Conservation (phyloP, 2,888 invertebrate genomes). For the Habroteleia sp. region DNA sequence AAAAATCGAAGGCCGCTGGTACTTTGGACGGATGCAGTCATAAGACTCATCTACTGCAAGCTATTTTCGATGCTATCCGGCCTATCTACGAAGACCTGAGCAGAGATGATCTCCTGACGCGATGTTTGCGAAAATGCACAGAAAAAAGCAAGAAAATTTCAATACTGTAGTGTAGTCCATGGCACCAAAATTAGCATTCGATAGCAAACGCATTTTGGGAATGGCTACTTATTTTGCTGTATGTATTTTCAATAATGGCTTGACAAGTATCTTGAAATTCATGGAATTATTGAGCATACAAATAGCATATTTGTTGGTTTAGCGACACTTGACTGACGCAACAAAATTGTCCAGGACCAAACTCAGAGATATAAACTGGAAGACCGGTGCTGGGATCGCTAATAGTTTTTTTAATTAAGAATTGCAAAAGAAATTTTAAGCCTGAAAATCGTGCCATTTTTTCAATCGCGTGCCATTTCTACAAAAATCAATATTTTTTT, state of each 20-base stretch:
- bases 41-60: not conserved
- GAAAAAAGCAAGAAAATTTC: not conserved
- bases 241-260: not conserved
- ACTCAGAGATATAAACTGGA: too few species aligned
- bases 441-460: slow-evolving; percentile 2
- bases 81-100: slow-evolving; percentile 38
- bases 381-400: too few species aligned
- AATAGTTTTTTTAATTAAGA: not conserved
- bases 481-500: slow-evolving; percentile 5
- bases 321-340: too few species aligned
- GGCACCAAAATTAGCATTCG: not conserved
- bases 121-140: slow-evolving; percentile 10
- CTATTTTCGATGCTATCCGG: slow-evolving; percentile 16
- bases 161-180: not conserved
- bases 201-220: not conserved
- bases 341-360: too few species aligned
- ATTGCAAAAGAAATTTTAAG: not conserved
- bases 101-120: slow-evolving; percentile 28
- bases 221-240: not conserved
- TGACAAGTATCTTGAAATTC: too few species aligned
- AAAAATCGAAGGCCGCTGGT: slow-evolving; percentile 13
- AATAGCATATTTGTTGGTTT: too few species aligned
- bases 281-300: too few species aligned
- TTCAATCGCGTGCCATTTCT: slow-evolving; percentile 1
- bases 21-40: not conserved